Percentiles rank a stretch among this genome's conserved stretches.
Conservation (phyloP, 2,888 invertebrate genomes). For the Xanthia icteritia region DNA sequence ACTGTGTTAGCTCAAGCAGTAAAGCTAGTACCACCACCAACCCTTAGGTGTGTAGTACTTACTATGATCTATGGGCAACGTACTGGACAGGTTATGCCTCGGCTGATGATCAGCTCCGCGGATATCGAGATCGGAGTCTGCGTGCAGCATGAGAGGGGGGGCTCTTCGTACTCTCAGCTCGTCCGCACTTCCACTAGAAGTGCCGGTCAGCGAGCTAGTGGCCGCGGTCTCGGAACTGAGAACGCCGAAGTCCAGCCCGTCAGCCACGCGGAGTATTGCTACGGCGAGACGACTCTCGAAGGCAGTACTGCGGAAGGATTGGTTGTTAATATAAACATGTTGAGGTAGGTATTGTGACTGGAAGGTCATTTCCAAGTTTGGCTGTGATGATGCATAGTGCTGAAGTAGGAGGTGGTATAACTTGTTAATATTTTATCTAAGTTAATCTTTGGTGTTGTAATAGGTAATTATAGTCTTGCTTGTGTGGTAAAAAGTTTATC, state of each 20-base stretch:
- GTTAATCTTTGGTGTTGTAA: background rate
- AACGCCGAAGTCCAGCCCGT: slow-evolving; percentile 95
- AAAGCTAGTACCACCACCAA: slow-evolving; percentile 48
- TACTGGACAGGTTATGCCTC: slow-evolving; percentile 78
- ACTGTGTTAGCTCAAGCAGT: background rate
- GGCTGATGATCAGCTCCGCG: slow-evolving; percentile 68
- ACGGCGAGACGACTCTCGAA: slow-evolving; percentile 98
- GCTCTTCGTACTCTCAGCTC: slow-evolving; percentile 84
- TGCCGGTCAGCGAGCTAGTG: slow-evolving; percentile 83
- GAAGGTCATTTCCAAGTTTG: background rate
- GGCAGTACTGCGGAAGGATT: slow-evolving; percentile 92
- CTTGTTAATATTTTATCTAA: background rate
- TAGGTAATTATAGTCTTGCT: background rate
- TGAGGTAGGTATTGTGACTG: background rate
- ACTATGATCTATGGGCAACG: slow-evolving; percentile 64
- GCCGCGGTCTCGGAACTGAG: slow-evolving; percentile 85
- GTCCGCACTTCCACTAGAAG: slow-evolving; percentile 83
- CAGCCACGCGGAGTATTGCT: slow-evolving; percentile 95
- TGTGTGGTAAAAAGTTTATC: background rate
- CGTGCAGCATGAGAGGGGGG: slow-evolving; percentile 90
- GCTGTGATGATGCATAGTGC: background rate
- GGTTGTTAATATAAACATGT: slow-evolving; percentile 1
- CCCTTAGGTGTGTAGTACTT: slow-evolving; percentile 46
- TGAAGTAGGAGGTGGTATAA: background rate
- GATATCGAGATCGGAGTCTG: slow-evolving; percentile 93